Evolutionary conservation across 2,888 invertebrate species (phyloP).

Genomic region (Drosophila conformis): DNA sequence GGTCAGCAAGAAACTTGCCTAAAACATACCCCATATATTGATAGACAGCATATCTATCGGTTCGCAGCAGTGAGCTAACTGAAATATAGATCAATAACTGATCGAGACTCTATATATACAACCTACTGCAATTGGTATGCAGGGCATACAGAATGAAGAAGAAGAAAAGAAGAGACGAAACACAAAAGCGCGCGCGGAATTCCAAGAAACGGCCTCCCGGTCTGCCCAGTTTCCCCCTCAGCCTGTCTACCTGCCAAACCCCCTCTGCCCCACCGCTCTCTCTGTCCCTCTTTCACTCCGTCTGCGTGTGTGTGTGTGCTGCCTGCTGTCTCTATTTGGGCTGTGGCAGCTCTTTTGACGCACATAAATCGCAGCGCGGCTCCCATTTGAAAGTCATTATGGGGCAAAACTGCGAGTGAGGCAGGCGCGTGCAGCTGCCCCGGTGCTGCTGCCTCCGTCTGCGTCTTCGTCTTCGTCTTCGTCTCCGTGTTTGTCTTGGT

Average conservation of each 20-base stretch:
- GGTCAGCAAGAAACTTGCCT: neutral
- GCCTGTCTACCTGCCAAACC: neutral
- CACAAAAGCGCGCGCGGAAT: constrained; percentile 75
- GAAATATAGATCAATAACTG: neutral
- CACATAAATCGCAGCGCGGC: constrained; percentile 77
- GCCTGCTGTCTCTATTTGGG: constrained; percentile 1
- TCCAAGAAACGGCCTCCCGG: constrained; percentile 73
- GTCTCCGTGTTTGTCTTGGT: constrained; percentile 16
- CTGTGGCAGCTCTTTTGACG: constrained; percentile 59
- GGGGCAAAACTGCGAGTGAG: constrained; percentile 40
- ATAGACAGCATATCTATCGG: neutral
- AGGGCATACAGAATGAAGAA: neutral
- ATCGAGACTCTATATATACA: neutral
- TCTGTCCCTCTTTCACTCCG: neutral
- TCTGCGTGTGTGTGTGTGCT: neutral
- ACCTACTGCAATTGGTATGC: neutral
- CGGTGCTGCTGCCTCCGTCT: constrained; percentile 29
- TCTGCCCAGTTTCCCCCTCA: constrained; percentile 48
- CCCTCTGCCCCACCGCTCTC: neutral
- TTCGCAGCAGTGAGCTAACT: neutral
- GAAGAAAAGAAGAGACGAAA: constrained; percentile 40
- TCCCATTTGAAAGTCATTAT: constrained; percentile 79
- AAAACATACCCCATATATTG: neutral
- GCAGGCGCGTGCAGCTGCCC: constrained; percentile 77
- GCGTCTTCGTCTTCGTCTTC: neutral